Evolutionary conservation across 2,888 invertebrate species (phyloP).

Genomic region (Drosophila setosimentum): DNA sequence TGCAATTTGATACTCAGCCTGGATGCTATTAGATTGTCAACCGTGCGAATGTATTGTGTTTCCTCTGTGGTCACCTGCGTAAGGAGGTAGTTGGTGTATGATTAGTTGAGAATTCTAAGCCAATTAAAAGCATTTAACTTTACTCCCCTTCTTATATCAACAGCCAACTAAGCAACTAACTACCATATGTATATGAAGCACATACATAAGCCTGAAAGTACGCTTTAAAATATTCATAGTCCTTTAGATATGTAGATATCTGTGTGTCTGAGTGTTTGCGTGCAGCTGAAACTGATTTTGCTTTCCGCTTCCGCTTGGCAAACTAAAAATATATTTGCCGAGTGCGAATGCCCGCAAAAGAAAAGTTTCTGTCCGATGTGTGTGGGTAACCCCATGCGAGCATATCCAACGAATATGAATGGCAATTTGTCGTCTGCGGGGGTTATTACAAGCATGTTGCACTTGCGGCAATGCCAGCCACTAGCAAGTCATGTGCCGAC

Average conservation of each 20-base stretch:
- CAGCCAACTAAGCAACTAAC: slow-evolving; percentile 8
- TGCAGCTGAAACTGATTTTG: slow-evolving; percentile 71
- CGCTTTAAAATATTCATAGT: slow-evolving; percentile 71
- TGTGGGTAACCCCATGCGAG: slow-evolving; percentile 42
- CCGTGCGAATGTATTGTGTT: slow-evolving; percentile 84
- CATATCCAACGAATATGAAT: slow-evolving; percentile 59
- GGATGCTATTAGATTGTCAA: slow-evolving; percentile 84
- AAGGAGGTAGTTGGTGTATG: slow-evolving; percentile 1
- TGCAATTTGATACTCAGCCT: slow-evolving; percentile 84
- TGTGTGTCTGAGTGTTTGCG: slow-evolving; percentile 20
- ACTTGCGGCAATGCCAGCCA: slow-evolving; percentile 49
- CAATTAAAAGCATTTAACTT: slow-evolving; percentile 1
- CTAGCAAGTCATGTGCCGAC: slow-evolving; percentile 14
- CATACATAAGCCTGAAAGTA: slow-evolving; percentile 38
- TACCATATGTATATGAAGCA: slow-evolving; percentile 42
- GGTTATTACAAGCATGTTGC: slow-evolving; percentile 70
- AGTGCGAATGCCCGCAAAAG: slow-evolving; percentile 35
- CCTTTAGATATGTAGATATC: slow-evolving; percentile 14
- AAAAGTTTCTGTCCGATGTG: slow-evolving; percentile 53
- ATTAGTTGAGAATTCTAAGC: slow-evolving; percentile 27
- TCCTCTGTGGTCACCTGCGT: slow-evolving; percentile 83
- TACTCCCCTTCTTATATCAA: background rate
- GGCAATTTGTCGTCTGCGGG: slow-evolving; percentile 76
- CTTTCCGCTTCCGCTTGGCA: slow-evolving; percentile 71
- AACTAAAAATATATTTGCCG: slow-evolving; percentile 62